Evolutionary conservation across 2,888 invertebrate genomes (phyloP).

Genomic region (Alcis repandata): DNA sequence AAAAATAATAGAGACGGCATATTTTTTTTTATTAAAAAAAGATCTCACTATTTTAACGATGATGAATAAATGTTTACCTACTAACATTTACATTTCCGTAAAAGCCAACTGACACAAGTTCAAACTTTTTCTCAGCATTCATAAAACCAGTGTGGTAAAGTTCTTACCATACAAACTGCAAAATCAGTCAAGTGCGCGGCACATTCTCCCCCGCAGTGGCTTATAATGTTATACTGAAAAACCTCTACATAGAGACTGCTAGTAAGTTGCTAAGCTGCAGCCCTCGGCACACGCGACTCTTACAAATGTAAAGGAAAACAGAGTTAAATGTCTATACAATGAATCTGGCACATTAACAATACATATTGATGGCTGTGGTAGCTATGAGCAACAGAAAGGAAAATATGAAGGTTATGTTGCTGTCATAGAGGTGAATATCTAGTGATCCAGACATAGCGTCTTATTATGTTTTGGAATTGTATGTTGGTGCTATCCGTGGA

Average conservation of each 20-base stretch:
- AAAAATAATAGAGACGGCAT: too few species aligned
- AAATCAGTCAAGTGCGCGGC: slow-evolving; percentile 40
- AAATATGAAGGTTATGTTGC: not conserved
- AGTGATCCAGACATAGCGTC: not conserved
- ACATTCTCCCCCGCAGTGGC: slow-evolving; percentile 35
- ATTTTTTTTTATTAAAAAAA: too few species aligned
- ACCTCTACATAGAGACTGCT: slow-evolving; percentile 43
- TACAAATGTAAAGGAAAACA: slow-evolving; percentile 9
- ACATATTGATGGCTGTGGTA: not conserved
- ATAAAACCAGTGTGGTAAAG: not conserved
- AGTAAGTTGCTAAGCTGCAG: slow-evolving; percentile 47
- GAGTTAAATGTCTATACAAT: slow-evolving; percentile 2
- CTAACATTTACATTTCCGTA: not conserved
- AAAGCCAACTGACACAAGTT: slow-evolving; percentile 5
- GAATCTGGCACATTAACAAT: not conserved
- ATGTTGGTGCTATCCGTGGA: too few species aligned
- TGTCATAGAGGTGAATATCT: not conserved
- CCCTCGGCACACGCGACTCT: slow-evolving; percentile 37
- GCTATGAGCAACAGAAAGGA: not conserved
- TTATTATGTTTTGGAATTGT: too few species aligned
- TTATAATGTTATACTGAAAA: slow-evolving; percentile 39
- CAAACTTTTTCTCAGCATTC: slow-evolving; percentile 1
- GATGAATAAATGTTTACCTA: too few species aligned
- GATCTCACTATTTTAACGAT: too few species aligned
- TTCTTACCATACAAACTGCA: slow-evolving; percentile 31